These are phyloP conservation scores for Peromyscus leucopus DNA, from an alignment of 2,113 vertebrate genomes.

Conservation along the genomic window DNA sequence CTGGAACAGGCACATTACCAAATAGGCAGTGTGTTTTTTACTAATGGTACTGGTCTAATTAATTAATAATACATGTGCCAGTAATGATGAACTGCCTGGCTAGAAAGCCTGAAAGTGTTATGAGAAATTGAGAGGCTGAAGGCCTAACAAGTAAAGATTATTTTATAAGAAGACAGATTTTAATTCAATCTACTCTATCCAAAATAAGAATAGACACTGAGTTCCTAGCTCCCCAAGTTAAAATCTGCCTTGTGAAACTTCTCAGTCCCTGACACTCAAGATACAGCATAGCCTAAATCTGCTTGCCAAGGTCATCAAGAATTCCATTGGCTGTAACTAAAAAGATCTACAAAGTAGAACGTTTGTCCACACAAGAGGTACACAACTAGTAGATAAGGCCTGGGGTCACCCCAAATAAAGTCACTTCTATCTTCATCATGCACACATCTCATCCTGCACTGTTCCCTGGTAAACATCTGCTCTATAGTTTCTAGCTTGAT, in stretches of 20 bases:
- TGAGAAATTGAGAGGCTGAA: background rate
- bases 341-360: slow-evolving; percentile 36
- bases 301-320: background rate
- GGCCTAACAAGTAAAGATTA: slow-evolving; percentile 46
- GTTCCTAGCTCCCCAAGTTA: background rate
- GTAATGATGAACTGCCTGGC: background rate
- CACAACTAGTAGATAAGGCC: slow-evolving; percentile 38
- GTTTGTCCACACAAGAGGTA: slow-evolving; percentile 29
- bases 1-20: background rate
- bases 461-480: background rate
- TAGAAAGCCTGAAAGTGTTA: background rate
- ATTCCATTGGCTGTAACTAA: slow-evolving; percentile 37
- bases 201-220: background rate
- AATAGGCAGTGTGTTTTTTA: background rate
- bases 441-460: background rate
- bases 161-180: background rate
- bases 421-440: background rate
- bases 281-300: background rate
- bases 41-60: background rate
- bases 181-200: background rate
- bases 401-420: slow-evolving; percentile 47
- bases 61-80: background rate
- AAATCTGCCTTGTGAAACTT: slow-evolving; percentile 4
- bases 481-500: background rate
- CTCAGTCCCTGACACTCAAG: background rate